Evolutionary conservation across 2,888 invertebrate species (phyloP), one percentile per base, ranked within the genome.

Genomic region (Melieria picta): DNA sequence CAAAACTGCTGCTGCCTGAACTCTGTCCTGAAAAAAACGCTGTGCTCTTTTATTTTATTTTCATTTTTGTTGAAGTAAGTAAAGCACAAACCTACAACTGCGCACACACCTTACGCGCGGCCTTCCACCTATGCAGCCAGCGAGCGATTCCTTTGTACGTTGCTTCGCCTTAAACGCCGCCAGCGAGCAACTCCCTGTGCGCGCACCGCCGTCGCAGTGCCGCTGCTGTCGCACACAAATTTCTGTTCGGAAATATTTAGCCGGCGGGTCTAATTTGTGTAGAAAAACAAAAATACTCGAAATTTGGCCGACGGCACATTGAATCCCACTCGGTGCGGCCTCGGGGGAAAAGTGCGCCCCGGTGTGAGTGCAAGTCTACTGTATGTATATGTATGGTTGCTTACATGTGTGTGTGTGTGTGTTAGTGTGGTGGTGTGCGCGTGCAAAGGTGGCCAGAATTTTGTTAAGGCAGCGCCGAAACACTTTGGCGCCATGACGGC

Each of bases 231-330:
- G 50, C 48, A 11, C 61, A 50, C 61, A 45, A 45, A 65, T 46
- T 47, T 63, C 9, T 47, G 16, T 52, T n/a, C 45, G n/a, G 55
- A 68, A 71, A 62, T 7, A 52, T 56, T 60, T 69, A 11, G 73
- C 73, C 73, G 52, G n/a, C 11, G 65, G 73, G 60, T 73, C 60
- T 73, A 73, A 73, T 71, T 71, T 73, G 64, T 61, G 61, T 61
- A 68, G 65, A 67, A 71, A 73, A 71, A 71, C 71, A 68, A 68
- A 71, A 70, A 72, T 69, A 65, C 60, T 67, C 13, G 62, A 66
- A 67, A 69, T n/a, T 48, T 50, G 16, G 55, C 69, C 45, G 4
- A 4, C 30, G 65, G 69, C 63, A 58, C 46, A 46, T 67, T 50
- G 67, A 48, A 61, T 67, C 52, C 50, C 52, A 60, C 67, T 52